Evolutionary conservation across 2,797 vertebrate genomes (phyloP).

Genomic region (Harpagifer antarcticus): DNA sequence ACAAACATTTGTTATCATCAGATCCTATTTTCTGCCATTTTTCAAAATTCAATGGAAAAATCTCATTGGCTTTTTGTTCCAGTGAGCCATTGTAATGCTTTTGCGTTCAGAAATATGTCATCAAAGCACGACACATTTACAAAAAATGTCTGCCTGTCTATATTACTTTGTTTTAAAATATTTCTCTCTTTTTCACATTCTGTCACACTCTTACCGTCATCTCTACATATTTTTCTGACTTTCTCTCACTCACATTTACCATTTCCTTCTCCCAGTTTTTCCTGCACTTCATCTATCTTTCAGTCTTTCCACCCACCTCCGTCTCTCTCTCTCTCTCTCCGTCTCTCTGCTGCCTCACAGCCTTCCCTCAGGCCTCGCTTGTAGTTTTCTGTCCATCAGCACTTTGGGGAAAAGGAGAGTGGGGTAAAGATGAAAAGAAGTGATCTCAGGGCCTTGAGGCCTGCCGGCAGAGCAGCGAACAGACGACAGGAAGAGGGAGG

Average conservation of each 20-base stretch:
- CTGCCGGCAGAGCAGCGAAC: conserved; percentile 31
- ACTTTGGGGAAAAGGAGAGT: conserved; percentile 70
- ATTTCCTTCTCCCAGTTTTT: not conserved
- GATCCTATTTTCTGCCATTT: too few species aligned
- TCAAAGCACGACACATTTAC: not conserved
- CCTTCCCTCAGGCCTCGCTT: conserved; percentile 69
- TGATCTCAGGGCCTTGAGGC: conserved; percentile 57
- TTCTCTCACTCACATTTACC: not conserved
- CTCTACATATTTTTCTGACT: not conserved
- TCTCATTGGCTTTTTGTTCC: too few species aligned
- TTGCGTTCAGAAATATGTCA: too few species aligned
- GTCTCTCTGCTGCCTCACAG: conserved; percentile 57
- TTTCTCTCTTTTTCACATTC: not conserved
- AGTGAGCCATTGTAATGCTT: too few species aligned
- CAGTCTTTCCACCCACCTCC: not conserved
- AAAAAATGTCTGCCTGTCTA: not conserved
- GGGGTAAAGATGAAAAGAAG: conserved; percentile 57
- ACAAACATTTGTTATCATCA: too few species aligned
- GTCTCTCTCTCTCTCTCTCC: conserved; percentile 5
- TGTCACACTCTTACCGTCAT: not conserved
- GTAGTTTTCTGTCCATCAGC: conserved; percentile 76
- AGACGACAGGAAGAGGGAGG: conserved; percentile 19
- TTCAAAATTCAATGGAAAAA: too few species aligned
- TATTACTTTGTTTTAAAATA: too few species aligned
- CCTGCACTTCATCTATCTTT: conserved; percentile 30